These are phyloP conservation scores for Myoxocephalus aenaeus DNA, from an alignment of 2,797 vertebrate species.

Conservation along the genomic window DNA sequence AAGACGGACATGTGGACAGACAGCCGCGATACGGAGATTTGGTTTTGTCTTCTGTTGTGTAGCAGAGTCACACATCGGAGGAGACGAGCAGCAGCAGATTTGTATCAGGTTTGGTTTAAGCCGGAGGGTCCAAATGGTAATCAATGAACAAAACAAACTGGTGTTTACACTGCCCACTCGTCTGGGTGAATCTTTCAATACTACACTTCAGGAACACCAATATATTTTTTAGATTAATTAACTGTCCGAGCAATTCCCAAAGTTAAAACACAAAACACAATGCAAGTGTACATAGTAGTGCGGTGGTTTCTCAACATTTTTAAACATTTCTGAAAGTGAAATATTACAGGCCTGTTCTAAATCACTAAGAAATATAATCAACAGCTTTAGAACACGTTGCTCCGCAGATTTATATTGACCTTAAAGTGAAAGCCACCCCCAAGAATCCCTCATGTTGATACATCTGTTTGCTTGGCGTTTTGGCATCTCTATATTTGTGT, in stretches of 20 bases:
- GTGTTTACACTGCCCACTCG: slow-evolving; percentile 51
- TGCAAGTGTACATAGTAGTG: neutral
- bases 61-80: slow-evolving; percentile 16
- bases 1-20: neutral
- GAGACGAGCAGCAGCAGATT: slow-evolving; percentile 48
- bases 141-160: slow-evolving; percentile 75
- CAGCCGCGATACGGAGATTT: neutral
- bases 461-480: neutral
- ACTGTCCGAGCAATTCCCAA: slow-evolving; percentile 23
- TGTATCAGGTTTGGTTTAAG: slow-evolving; percentile 52
- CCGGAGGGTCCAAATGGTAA: slow-evolving; percentile 64
- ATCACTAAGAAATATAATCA: neutral
- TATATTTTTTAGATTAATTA: slow-evolving; percentile 61
- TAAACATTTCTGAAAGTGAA: neutral
- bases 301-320: neutral
- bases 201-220: slow-evolving; percentile 51
- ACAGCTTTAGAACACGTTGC: neutral
- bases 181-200: slow-evolving; percentile 62
- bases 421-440: neutral
- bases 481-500: neutral
- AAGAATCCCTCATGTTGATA: neutral
- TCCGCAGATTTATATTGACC: neutral
- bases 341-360: neutral
- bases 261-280: slow-evolving; percentile 36
- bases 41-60: neutral